These are phyloP conservation scores for Miniopterus natalensis DNA, from an alignment of 2,113 vertebrate species.

Conservation along the genomic window DNA sequence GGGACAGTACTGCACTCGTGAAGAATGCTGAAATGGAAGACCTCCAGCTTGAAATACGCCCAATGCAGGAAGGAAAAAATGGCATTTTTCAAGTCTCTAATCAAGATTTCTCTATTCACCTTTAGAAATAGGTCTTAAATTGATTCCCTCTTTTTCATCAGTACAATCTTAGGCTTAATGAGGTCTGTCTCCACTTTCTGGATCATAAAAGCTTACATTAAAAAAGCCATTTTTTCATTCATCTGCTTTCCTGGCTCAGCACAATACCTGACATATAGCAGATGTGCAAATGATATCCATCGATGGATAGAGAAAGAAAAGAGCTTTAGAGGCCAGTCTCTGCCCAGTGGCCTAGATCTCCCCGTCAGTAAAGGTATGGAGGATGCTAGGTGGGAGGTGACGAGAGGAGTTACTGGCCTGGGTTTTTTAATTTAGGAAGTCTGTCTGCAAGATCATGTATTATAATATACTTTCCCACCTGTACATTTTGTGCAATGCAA, in stretches of 20 bases:
- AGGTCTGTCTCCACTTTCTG: not conserved
- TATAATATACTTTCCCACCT: not conserved
- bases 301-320: not conserved
- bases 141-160: not conserved
- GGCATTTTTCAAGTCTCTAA: not conserved
- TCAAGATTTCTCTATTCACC: not conserved
- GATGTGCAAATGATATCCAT: not conserved
- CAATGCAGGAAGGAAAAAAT: not conserved
- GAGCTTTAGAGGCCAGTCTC: not conserved
- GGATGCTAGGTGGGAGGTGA: not conserved
- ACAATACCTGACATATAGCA: not conserved
- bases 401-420: not conserved
- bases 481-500: not conserved
- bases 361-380: not conserved
- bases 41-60: not conserved
- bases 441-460: not conserved
- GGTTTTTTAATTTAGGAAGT: not conserved
- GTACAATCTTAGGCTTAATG: not conserved
- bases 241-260: not conserved
- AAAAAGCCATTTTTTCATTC: not conserved
- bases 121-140: conserved; percentile 44
- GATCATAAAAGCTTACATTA: not conserved
- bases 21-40: conserved; percentile 11
- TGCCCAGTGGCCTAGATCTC: not conserved
- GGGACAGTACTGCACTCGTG: not conserved